phyloP scores from a whole-genome alignment of 2,888 invertebrate species.

The Dilophus febrilis region DNA sequence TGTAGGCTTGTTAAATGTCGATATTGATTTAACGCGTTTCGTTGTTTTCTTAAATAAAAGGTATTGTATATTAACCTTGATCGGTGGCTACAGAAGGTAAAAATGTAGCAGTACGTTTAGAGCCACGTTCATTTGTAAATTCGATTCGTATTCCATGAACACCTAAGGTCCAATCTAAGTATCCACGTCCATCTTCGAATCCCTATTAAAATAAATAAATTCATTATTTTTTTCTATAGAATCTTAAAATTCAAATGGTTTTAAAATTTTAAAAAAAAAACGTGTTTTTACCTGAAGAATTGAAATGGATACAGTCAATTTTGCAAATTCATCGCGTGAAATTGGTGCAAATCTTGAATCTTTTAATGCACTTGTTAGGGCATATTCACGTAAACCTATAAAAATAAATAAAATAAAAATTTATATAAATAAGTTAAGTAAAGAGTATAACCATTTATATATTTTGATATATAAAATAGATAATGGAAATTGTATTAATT shows the following conservation, averaged over 20 bases:
- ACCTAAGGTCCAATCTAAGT: slow-evolving; percentile 94
- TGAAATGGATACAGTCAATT: slow-evolving; percentile 88
- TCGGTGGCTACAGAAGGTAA: slow-evolving; percentile 95
- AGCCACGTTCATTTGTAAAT: slow-evolving; percentile 83
- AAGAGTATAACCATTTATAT: too few species aligned
- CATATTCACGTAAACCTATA: slow-evolving; percentile 85
- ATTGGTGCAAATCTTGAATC: slow-evolving; percentile 96
- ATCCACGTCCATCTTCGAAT: slow-evolving; percentile 91
- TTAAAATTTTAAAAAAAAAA: slow-evolving; percentile 30
- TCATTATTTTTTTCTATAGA: too few species aligned
- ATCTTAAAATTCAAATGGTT: too few species aligned
- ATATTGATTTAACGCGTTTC: too few species aligned
- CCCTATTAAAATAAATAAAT: too few species aligned
- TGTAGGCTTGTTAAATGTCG: too few species aligned
- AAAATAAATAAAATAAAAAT: slow-evolving; percentile 32
- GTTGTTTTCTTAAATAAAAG: too few species aligned
- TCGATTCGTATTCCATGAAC: slow-evolving; percentile 96
- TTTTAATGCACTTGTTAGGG: slow-evolving; percentile 93
- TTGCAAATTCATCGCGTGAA: slow-evolving; percentile 79
- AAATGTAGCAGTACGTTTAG: slow-evolving; percentile 93
- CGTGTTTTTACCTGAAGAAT: slow-evolving; percentile 67
- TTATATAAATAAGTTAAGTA: too few species aligned
- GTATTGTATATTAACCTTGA: slow-evolving; percentile 68
- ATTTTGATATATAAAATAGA: too few species aligned
- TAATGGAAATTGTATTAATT: neutral